Base-by-base conservation (phyloP, 2,113 vertebrate genomes). In the Eulemur macaco region DNA sequence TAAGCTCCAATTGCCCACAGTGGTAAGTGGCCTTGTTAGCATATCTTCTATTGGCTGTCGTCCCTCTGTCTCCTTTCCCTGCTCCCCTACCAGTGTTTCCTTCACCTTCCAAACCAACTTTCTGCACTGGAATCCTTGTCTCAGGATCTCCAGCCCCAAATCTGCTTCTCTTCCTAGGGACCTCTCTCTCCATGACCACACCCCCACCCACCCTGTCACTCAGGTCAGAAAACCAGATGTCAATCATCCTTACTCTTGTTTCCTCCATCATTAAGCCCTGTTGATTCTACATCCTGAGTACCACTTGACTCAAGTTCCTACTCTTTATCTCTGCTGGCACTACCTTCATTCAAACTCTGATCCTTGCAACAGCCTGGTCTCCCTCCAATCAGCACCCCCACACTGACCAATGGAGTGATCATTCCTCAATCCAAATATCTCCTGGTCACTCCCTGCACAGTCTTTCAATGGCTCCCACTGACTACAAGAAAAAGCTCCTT, bases 51-150 rank as follows among this genome's bases (percentile, higher is more conserved):
- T 27, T 37, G 31, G 13, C 50, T 47, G 27, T 45, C 8, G 4
- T 77, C 42, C 50, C 27, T 83, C 50, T 69, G 14, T 27, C 64
- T 81, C 50, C 56, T 73, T 92, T 64, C 45, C 21, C 37, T 52
- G 56, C n/a, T 56, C 13, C 64, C 54, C 82, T 93, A 29, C 42
- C 81, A 47, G 68, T 23, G 31, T 80, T 80, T 82, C 66, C 56
- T 88, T 93, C n/a, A 86, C 68, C 31, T 91, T 93, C 42, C 34
- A 91, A 76, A 52, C 86, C 73, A 90, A 52, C 37, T 64, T n/a
- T 77, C 21, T 27, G 73, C 14, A n/a, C 69, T 83, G 0, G 2
- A 52, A 58, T 86, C 27, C 31, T 89, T 69, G 47, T 54, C 37
- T 94, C 39, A 50, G 69, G 42, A 89, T 80, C 56, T 56, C 50